Percentiles rank a stretch among this genome's conserved stretches.
phyloP scores from a whole-genome alignment of 2,797 vertebrate species.

The Philypnodon macrostomus region DNA sequence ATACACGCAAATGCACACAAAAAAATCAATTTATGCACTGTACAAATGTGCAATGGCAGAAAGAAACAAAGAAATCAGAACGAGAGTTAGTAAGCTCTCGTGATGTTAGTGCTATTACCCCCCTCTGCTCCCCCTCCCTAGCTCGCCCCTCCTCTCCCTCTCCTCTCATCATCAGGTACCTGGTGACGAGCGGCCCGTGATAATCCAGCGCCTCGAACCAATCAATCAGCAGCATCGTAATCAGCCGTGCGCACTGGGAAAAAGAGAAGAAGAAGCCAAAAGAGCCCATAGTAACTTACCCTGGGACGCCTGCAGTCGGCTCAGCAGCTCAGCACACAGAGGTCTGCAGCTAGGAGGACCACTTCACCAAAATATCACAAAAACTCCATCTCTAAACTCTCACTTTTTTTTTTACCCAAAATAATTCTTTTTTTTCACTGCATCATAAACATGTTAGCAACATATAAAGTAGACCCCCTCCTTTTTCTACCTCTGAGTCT shows the following conservation, averaged over 20 bases:
- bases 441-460: conserved; percentile 76
- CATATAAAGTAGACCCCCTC: conserved; percentile 71
- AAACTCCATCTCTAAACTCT: conserved; percentile 60
- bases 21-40: conserved; percentile 64
- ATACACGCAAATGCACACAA: conserved; percentile 52
- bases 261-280: conserved; percentile 64
- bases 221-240: conserved; percentile 84
- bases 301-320: conserved; percentile 84
- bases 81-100: conserved; percentile 68
- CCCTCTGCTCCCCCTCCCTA: conserved; percentile 25
- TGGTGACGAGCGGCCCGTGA: conserved; percentile 80
- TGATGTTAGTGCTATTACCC: conserved; percentile 64
- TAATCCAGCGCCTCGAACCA: conserved; percentile 82
- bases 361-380: conserved; percentile 63
- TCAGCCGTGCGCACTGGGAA: conserved; percentile 75
- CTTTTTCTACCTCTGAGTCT: conserved; percentile 72
- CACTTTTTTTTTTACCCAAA: conserved; percentile 49
- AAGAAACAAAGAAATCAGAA: conserved; percentile 65
- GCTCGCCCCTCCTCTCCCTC: conserved; percentile 51
- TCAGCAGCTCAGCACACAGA: conserved; percentile 66
- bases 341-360: conserved; percentile 67
- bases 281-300: conserved; percentile 87
- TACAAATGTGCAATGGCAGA: conserved; percentile 62
- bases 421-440: conserved; percentile 62
- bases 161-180: conserved; percentile 82